Evolutionary conservation across 2,797 vertebrate genomes (phyloP), one percentile per base, ranked within the genome.

Genomic region (Pelobates cultripes): DNA sequence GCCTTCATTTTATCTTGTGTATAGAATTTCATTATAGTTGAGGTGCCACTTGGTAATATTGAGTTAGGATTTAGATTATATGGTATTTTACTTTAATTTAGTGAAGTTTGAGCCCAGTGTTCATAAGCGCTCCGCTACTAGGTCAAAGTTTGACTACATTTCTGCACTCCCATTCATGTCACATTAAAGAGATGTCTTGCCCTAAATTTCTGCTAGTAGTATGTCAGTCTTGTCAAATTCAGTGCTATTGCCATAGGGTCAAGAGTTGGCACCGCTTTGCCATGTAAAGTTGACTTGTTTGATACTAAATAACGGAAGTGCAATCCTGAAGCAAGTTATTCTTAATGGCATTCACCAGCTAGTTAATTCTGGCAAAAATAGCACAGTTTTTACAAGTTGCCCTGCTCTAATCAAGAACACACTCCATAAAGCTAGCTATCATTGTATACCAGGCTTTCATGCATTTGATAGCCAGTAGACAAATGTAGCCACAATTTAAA

Each of bases 1-100:
- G 15, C n/a, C 45, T 28, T 71, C 14, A 71, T 77, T 66, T 68
- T 73, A 73, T 73, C 47, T 68, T 44, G 41, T 78, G 70, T 28
- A 43, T 40, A 70, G 12, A 57, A 43, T 41, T 66, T 70, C 74
- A 41, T 77, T 44, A 64, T 66, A 73, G 43, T 69, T 77, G 45
- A 66, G 57, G 43, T n/a, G 43, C 70, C 47, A 51, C 8, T 71
- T 51, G 13, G 61, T 64, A 64, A 64, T 70, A 15, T 45, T n/a
- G 42, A 45, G 68, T 70, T 70, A 44, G 15, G 66, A 69, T 42
- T 42, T 10, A 13, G n/a, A 17, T 40, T 64, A 28, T 40, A 64
- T 40, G 17, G 61, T 64, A 64, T 12, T 57, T 12, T 12, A 15
- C 55, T 57, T 57, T 57, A 57, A 14, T 12, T 1, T 15, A 57